Percentiles rank a stretch among this genome's conserved stretches.
phyloP scores from a whole-genome alignment of 2,113 vertebrate species.

The Menidia beryllina region DNA sequence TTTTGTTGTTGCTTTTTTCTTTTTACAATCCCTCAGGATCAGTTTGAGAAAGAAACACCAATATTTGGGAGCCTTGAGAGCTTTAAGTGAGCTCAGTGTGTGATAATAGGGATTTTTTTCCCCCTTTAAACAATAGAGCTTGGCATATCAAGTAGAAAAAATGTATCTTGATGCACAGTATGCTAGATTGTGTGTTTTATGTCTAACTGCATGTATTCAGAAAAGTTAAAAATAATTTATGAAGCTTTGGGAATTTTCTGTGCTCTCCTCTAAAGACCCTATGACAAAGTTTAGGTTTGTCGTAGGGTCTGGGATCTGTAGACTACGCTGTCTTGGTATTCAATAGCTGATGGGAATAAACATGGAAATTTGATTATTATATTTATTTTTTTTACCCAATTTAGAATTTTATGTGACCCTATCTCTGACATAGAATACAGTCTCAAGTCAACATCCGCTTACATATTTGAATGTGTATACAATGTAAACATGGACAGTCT shows the following conservation, averaged over 20 bases:
- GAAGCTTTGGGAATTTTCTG: neutral
- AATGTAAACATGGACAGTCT: neutral
- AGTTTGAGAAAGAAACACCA: slow-evolving; percentile 48
- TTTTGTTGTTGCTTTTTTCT: slow-evolving; percentile 22
- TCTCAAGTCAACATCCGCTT: neutral
- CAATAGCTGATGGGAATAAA: neutral
- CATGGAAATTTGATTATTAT: neutral
- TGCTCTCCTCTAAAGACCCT: neutral
- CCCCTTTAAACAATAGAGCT: slow-evolving; percentile 22
- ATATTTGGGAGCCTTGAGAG: slow-evolving; percentile 43
- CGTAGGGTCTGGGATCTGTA: no score
- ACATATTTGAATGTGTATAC: neutral
- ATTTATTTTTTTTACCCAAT: neutral
- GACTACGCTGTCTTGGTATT: neutral
- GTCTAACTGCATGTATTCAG: neutral
- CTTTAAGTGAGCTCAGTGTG: slow-evolving; percentile 40
- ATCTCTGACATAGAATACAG: neutral
- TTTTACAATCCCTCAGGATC: slow-evolving; percentile 57
- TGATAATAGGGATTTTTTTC: slow-evolving; percentile 24
- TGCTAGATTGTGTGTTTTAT: neutral
- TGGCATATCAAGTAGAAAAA: neutral
- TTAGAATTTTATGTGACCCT: neutral
- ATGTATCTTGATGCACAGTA: neutral
- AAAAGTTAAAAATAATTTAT: neutral
- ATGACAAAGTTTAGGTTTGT: neutral